Percentiles rank a stretch among this genome's conserved stretches.
These are phyloP conservation scores for Miniopterus natalensis DNA, from an alignment of 2,113 vertebrate genomes.

Conservation along the genomic window DNA sequence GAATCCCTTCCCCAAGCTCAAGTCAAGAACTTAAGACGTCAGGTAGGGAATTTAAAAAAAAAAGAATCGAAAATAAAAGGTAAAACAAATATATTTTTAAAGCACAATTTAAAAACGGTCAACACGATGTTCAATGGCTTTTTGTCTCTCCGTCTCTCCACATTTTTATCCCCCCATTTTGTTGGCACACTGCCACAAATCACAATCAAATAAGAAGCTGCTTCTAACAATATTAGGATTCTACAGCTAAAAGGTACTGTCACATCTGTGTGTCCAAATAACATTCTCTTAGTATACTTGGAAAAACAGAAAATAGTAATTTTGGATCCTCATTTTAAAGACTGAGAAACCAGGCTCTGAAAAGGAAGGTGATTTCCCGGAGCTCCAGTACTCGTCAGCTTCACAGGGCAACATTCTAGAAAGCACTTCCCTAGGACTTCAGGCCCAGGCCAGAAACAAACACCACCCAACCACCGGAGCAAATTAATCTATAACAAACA, in stretches of 20 bases:
- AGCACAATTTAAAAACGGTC: slow-evolving; percentile 55
- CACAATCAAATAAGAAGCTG: slow-evolving; percentile 42
- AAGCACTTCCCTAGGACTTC: slow-evolving; percentile 21
- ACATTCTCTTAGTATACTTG: background rate
- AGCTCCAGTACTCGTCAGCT: background rate
- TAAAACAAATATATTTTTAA: slow-evolving; percentile 67
- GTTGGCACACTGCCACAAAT: slow-evolving; percentile 50
- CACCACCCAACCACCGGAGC: background rate
- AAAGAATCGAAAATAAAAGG: slow-evolving; percentile 56
- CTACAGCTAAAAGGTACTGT: background rate
- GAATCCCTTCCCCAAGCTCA: slow-evolving; percentile 42
- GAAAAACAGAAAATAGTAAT: background rate
- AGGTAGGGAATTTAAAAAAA: slow-evolving; percentile 43
- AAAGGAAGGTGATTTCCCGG: background rate
- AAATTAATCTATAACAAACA: slow-evolving; percentile 68
- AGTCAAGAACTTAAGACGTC: slow-evolving; percentile 71
- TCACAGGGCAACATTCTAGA: background rate
- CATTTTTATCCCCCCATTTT: slow-evolving; percentile 17
- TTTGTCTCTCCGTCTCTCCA: slow-evolving; percentile 61
- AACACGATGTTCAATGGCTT: background rate
- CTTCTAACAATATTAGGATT: slow-evolving; percentile 29
- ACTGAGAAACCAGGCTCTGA: background rate
- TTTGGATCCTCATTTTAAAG: background rate
- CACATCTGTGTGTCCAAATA: background rate
- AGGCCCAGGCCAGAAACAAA: slow-evolving; percentile 10